phyloP scores from a whole-genome alignment of 2,797 vertebrate species.

The Babyrousa celebensis region DNA sequence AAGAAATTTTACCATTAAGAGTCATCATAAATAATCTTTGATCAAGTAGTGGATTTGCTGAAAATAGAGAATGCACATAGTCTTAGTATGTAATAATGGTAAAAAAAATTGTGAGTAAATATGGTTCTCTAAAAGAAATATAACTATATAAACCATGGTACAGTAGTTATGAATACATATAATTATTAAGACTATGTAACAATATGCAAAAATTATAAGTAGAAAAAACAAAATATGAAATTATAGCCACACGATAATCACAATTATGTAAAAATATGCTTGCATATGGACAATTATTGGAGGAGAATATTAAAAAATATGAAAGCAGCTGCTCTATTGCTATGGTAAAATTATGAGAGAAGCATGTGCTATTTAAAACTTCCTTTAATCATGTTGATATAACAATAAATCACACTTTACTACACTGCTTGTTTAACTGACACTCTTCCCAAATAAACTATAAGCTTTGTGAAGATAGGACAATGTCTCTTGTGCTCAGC shows the following conservation, averaged over 20 bases:
- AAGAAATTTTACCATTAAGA: not conserved
- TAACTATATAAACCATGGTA: constrained; percentile 48
- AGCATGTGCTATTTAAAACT: constrained; percentile 63
- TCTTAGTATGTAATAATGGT: not conserved
- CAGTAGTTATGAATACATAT: constrained; percentile 46
- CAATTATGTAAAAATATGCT: constrained; percentile 61
- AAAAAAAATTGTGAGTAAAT: constrained; percentile 64
- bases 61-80: constrained; percentile 53
- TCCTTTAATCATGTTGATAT: constrained; percentile 43
- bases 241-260: constrained; percentile 31
- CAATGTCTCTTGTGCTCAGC: not conserved
- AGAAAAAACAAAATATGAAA: constrained; percentile 58
- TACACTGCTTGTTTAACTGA: constrained; percentile 41
- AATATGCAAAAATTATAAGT: constrained; percentile 49
- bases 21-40: constrained; percentile 26
- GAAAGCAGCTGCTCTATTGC: constrained; percentile 41
- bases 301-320: constrained; percentile 47
- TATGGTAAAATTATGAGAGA: constrained; percentile 63
- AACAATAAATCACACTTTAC: constrained; percentile 53
- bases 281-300: constrained; percentile 67
- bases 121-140: constrained; percentile 60
- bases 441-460: not conserved
- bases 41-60: constrained; percentile 1
- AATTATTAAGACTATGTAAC: constrained; percentile 40
- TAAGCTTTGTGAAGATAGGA: constrained; percentile 54